Evolutionary conservation across 2,113 vertebrate species (phyloP), one percentile per base, ranked within the genome.

Genomic region (Xiphophorus couchianus): DNA sequence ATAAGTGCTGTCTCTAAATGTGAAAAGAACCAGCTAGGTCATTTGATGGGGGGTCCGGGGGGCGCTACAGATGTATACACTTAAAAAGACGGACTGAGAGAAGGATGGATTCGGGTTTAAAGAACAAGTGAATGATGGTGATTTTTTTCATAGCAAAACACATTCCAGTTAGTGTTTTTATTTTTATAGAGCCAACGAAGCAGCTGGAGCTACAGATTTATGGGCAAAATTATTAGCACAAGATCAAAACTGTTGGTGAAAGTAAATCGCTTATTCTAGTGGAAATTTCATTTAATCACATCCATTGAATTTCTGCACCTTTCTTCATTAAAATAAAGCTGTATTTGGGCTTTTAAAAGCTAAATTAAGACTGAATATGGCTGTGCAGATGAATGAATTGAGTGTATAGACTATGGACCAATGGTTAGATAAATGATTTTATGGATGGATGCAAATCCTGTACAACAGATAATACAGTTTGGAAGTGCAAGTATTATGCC

Each of bases 21-120:
- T 73, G 58, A 82, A 84, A 78, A 74, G 69, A 80, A 77, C 51
- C 61, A 7, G 85, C 64, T 35, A 27, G 31, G 58, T 73, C 73
- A 65, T 74, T 72, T n/a, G 51, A 65, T 30, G 35, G 19, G 66
- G 62, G 37, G 58, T 30, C n/a, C n/a, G 51, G 62, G n/a, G 27
- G 25, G 66, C 48, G 74, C 17, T 63, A 35, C 30, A n/a, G 51
- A 31, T 39, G 25, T 28, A 54, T 66, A 66, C 74, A 73, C 54
- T 64, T 78, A 29, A 76, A 79, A 74, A 37, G 22, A 81, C 22
- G 19, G 27, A 71, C 44, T 29, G 5, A 68, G 42, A 27, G 58
- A 10, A n/a, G 69, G 44, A 77, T 77, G 69, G 68, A 74, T 73
- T 73, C 81, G 11, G 44, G 17, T 30, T 31, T 42, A 12, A 66